These are phyloP conservation scores for Tenrec ecaudatus DNA, from an alignment of 2,113 vertebrate species.

Conservation along the genomic window DNA sequence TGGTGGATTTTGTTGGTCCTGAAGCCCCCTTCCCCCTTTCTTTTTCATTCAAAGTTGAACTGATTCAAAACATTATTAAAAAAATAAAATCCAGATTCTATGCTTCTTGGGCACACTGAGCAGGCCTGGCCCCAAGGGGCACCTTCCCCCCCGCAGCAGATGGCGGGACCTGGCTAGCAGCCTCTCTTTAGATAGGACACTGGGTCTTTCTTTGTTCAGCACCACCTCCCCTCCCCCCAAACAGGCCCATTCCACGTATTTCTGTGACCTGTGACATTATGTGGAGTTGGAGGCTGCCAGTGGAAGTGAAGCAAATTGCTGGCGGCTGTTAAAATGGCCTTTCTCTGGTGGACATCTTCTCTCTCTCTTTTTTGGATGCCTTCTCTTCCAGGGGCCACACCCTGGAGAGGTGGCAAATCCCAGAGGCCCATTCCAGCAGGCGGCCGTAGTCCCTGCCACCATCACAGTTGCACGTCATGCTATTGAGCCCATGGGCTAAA, in stretches of 20 bases:
- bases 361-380: too few species aligned
- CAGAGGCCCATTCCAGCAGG: too few species aligned
- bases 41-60: constrained; percentile 14
- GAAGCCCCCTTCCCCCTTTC: not conserved
- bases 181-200: not conserved
- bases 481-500: not conserved
- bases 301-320: not conserved
- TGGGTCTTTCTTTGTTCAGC: too few species aligned
- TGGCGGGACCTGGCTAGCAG: not conserved
- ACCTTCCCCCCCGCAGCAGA: not conserved
- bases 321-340: not conserved
- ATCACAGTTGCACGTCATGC: not conserved
- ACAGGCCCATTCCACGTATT: not conserved
- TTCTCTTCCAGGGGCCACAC: not conserved
- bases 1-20: not conserved
- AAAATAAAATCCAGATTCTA: not conserved
- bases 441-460: accelerated
- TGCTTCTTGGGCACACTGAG: not conserved
- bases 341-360: too few species aligned
- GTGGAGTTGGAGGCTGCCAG: not conserved
- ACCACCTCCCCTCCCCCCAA: too few species aligned
- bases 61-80: not conserved
- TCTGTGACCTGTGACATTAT: not conserved
- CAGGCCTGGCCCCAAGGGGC: not conserved
- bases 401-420: not conserved